Conservation (phyloP, 2,797 vertebrate genomes). For the Gorsachius magnificus region DNA sequence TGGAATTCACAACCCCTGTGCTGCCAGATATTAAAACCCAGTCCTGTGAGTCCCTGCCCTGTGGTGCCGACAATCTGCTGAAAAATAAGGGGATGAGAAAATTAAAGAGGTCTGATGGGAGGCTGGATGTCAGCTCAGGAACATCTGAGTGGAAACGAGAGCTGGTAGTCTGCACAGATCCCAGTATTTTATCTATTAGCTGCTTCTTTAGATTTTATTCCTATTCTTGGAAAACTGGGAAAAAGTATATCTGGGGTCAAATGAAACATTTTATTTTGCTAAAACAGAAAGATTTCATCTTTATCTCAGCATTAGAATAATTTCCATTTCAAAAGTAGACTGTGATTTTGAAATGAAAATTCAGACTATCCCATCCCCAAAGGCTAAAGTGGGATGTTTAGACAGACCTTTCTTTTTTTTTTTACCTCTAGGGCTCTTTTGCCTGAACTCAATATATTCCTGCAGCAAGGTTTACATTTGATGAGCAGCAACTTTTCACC, state of each 20-base stretch:
- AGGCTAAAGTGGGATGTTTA: background rate
- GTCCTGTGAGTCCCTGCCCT: background rate
- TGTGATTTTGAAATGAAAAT: conserved; percentile 36
- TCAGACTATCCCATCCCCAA: background rate
- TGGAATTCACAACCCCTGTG: background rate
- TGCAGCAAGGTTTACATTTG: background rate
- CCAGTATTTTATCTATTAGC: background rate
- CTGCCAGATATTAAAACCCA: background rate
- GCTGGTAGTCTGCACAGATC: background rate
- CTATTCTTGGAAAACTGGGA: background rate
- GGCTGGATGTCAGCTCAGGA: background rate
- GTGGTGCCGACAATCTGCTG: background rate
- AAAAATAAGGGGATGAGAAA: background rate
- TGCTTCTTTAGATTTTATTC: background rate
- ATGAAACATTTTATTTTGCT: background rate
- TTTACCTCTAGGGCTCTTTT: background rate
- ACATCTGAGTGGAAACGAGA: background rate
- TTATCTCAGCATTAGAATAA: background rate
- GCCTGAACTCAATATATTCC: background rate
- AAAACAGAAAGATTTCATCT: background rate
- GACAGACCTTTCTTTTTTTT: background rate
- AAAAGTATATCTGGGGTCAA: background rate
- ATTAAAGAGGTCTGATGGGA: background rate
- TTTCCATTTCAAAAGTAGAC: conserved; percentile 36
- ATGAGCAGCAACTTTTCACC: background rate